phyloP scores from a whole-genome alignment of 1,140 invertebrate genomes.

The Oryctes rhinoceros region DNA sequence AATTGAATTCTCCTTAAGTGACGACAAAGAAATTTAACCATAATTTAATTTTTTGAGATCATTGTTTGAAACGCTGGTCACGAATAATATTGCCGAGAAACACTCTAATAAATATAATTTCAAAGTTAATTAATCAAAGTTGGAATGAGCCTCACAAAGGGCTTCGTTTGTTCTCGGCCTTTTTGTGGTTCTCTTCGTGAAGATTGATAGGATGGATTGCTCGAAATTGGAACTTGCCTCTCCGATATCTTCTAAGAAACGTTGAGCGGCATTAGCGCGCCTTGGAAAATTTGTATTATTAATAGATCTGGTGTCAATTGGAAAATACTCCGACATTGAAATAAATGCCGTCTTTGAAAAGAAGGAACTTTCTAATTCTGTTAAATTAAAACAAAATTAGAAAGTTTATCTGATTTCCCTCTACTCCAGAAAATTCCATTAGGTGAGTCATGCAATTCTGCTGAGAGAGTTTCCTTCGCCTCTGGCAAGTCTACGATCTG shows the following conservation, averaged over 20 bases:
- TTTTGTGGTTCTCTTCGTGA: background rate
- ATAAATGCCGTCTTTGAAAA: no score
- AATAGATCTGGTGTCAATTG: background rate
- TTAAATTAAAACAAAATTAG: no score
- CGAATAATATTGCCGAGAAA: background rate
- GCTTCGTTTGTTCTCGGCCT: background rate
- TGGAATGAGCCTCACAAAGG: background rate
- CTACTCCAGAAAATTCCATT: no score
- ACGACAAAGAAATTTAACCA: background rate
- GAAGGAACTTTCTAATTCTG: no score
- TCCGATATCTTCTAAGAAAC: background rate
- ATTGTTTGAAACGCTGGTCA: background rate
- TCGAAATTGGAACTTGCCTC: background rate
- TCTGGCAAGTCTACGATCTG: no score
- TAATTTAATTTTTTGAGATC: background rate
- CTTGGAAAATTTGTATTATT: background rate
- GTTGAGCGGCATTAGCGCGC: background rate
- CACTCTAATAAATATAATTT: constrained; percentile 4
- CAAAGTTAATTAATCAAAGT: constrained; percentile 16
- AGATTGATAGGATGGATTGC: background rate
- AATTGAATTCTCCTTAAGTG: background rate
- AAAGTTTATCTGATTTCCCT: no score
- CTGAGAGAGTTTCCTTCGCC: no score
- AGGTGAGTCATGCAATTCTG: no score
- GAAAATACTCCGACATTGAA: background rate